Evolutionary conservation across 2,797 vertebrate genomes (phyloP), one percentile per base, ranked within the genome.

Genomic region (Melanotaenia pygmaea): DNA sequence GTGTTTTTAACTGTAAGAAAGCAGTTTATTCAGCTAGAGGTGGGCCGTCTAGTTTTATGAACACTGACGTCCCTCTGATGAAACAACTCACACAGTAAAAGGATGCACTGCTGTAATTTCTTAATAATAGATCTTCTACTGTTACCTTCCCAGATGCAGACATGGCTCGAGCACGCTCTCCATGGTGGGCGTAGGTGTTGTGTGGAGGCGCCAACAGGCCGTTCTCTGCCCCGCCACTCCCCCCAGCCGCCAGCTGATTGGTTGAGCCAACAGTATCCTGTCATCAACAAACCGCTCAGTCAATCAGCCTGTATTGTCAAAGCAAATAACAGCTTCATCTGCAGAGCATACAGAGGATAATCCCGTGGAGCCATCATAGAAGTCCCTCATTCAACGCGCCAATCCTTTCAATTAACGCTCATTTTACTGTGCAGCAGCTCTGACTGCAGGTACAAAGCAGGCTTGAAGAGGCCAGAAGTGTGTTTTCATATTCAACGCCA

Each of bases 131-230:
- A 53, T 53, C 10, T 50, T 18, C 16, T 28, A 26, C 20, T n/a
- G 9, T 70, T 91, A 95, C 95, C 94, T 95, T 95, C 67, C 92
- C 89, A 18, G 94, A 95, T 0, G 92, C 87, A 5, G 95, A 95
- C 89, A 94, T 91, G 67, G 94, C 91, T 3, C 95, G 77, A 20
- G 77, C 80, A 70, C 94, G 86, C 86, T 95, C 94, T 59, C 86
- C 92, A 0, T 89, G 91, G 51, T 91, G 83, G 0, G 77, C 57
- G 84, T 94, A 94, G 59, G 71, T 30, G 28, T 69, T 90, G 58
- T 83, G 89, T 0, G 90, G 92, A 0, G 88, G 93, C 10, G 85
- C 83, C 75, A 90, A 40, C 34, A 92, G 85, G 34, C 94, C 94
- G 8, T 95, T 95, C 82, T 95, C 95, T 1, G 88, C 54, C 59